These are phyloP conservation scores for Salarias fasciatus DNA, from an alignment of 2,797 vertebrate species.

Conservation along the genomic window DNA sequence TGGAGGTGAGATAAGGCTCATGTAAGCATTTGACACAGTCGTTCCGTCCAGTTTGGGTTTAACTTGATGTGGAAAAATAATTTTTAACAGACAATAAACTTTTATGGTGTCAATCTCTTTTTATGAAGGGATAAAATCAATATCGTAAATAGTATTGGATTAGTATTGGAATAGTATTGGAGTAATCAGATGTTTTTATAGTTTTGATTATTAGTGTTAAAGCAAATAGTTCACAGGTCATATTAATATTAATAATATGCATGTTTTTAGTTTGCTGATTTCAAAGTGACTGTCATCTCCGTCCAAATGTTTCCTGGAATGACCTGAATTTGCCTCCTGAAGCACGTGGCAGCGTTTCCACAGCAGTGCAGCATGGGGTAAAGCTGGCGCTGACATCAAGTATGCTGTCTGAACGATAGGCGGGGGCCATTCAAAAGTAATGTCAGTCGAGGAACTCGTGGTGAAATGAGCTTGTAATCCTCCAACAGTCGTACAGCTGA, in stretches of 20 bases:
- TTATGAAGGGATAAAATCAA: too few species aligned
- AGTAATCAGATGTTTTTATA: too few species aligned
- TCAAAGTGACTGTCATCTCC: conserved; percentile 14
- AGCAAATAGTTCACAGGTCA: too few species aligned
- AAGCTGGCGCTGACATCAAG: conserved; percentile 32
- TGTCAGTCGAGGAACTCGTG: conserved; percentile 45
- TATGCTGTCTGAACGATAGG: conserved; percentile 33
- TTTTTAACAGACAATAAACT: not conserved
- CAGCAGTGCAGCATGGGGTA: conserved; percentile 11
- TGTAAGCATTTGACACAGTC: conserved; percentile 20
- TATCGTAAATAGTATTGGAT: too few species aligned
- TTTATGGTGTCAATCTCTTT: not conserved
- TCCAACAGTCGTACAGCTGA: conserved; percentile 52
- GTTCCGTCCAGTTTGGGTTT: not conserved
- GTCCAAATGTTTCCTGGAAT: not conserved
- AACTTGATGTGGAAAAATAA: not conserved
- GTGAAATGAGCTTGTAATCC: conserved; percentile 68
- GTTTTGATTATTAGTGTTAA: too few species aligned
- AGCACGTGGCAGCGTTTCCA: not conserved
- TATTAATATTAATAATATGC: not conserved
- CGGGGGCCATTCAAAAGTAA: conserved; percentile 49
- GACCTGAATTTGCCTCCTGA: conserved; percentile 29
- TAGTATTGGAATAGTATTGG: too few species aligned
- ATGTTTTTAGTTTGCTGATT: conserved; percentile 12
- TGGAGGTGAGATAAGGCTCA: conserved; percentile 33